Base-by-base conservation (phyloP, 2,113 vertebrate species). In the Ellobius talpinus region DNA sequence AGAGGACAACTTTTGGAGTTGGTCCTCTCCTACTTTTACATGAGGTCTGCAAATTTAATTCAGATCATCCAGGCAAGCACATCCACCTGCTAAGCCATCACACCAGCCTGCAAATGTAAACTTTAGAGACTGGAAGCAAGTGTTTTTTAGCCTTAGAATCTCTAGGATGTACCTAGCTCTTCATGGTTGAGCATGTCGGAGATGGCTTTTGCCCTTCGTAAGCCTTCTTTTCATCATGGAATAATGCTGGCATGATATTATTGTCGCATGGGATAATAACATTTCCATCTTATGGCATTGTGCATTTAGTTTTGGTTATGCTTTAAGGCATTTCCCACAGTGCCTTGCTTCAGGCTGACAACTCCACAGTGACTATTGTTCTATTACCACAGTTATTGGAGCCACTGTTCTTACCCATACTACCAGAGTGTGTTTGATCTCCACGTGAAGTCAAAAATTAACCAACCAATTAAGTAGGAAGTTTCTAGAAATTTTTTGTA, bases 241-340 rank as follows among this genome's bases (percentile, higher is more conserved):
- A 94, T 90, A 84, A 73, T 78, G 61, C 68, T 91, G 58, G 39
- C 50, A 45, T 29, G 65, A 17, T 70, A 29, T 39, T 68, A 26
- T 78, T 94, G 90, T 96, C 96, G 81, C 50, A 79, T n/a, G 10
- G 4, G 63, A 91, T 65, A 79, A 85, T 77, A 95, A 74, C 90
- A 72, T 76, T 85, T n/a, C 74, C 42, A 92, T n/a, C 63, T 82
- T 84, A 65, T 8, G 16, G 1, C 19, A 90, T 39, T 84, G 63
- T 70, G n/a, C 89, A 94, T 81, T 95, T 95, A 95, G 96, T 94
- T 79, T 55, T 87, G 23, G 45, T 87, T 73, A 68, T 87, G 39
- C 50, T 72, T 92, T 85, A 92, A 65, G 72, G 86, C 26, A 87
- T 91, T 68, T 79, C 92, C 29, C 65, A 85, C 24, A 8, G 39